Conservation (phyloP, 1,140 invertebrate species). For the Camponotus floridanus region DNA sequence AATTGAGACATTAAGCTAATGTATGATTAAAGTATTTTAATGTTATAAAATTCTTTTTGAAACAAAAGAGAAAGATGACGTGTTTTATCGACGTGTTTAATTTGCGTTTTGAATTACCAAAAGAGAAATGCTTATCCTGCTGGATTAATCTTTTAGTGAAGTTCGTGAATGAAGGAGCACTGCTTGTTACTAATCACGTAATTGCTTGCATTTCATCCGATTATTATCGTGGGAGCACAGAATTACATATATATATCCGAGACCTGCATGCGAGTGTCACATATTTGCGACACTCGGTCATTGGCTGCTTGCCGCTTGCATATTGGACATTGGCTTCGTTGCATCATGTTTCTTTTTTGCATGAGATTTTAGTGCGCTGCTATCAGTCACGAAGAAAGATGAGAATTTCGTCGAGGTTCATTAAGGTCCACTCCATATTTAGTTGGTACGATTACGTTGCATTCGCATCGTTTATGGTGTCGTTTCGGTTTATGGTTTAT, state of each 20-base stretch:
- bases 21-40: background rate
- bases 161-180: slow-evolving; percentile 73
- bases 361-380: slow-evolving; percentile 65
- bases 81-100: background rate
- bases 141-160: slow-evolving; percentile 58
- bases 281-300: slow-evolving; percentile 43
- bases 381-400: slow-evolving; percentile 62
- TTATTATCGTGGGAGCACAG: slow-evolving; percentile 61
- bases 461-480: slow-evolving; percentile 61
- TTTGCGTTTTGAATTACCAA: slow-evolving; percentile 69
- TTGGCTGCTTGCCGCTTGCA: slow-evolving; percentile 74
- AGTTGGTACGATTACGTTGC: slow-evolving; percentile 79
- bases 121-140: slow-evolving; percentile 23
- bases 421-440: slow-evolving; percentile 76
- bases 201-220: slow-evolving; percentile 72
- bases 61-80: background rate
- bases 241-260: slow-evolving; percentile 34
- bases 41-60: background rate
- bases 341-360: slow-evolving; percentile 68
- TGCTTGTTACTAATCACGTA: slow-evolving; percentile 78
- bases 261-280: slow-evolving; percentile 65
- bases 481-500: slow-evolving; percentile 48
- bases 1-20: background rate
- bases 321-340: slow-evolving; percentile 65
- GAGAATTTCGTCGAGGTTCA: slow-evolving; percentile 69